Conservation (phyloP, 64 coral and sea anemone genomes). For the Cladopsammia gracilis region DNA sequence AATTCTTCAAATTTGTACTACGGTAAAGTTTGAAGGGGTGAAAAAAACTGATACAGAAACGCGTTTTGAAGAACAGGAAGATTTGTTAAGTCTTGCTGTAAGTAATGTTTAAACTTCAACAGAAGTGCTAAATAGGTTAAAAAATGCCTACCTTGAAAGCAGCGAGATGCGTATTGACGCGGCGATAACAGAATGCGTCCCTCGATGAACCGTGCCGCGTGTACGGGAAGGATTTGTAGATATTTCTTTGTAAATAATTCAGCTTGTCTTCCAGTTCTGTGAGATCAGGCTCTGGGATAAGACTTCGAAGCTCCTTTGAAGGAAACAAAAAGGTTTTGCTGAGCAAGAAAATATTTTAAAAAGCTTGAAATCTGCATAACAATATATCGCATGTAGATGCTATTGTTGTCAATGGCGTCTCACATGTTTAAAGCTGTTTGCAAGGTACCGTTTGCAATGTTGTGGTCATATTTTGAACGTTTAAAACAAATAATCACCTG, state of each 20-base stretch:
- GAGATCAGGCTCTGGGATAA: slow-evolving; percentile 84
- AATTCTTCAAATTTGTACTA: no score
- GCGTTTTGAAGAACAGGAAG: no score
- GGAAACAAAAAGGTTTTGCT: neutral
- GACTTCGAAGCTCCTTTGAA: slow-evolving; percentile 57
- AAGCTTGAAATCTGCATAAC: neutral
- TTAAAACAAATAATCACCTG: slow-evolving; percentile 43
- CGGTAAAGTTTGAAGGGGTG: no score
- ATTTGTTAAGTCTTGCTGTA: no score
- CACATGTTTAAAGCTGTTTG: neutral
- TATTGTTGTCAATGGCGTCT: slow-evolving; percentile 23
- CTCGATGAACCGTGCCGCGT: slow-evolving; percentile 70
- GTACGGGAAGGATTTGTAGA: slow-evolving; percentile 85
- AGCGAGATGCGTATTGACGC: slow-evolving; percentile 74
- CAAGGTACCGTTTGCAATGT: neutral
- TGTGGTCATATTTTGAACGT: neutral
- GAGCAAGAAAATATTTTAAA: neutral
- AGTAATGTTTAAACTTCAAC: neutral
- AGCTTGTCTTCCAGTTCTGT: slow-evolving; percentile 78
- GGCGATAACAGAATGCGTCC: slow-evolving; percentile 74
- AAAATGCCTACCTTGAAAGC: slow-evolving; percentile 71
- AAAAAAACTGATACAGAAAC: no score
- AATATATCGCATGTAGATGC: neutral
- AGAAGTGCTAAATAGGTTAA: neutral
- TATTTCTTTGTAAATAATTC: slow-evolving; percentile 71